phyloP scores from a whole-genome alignment of 1,140 invertebrate species.

The Mesaphorura yosii region DNA sequence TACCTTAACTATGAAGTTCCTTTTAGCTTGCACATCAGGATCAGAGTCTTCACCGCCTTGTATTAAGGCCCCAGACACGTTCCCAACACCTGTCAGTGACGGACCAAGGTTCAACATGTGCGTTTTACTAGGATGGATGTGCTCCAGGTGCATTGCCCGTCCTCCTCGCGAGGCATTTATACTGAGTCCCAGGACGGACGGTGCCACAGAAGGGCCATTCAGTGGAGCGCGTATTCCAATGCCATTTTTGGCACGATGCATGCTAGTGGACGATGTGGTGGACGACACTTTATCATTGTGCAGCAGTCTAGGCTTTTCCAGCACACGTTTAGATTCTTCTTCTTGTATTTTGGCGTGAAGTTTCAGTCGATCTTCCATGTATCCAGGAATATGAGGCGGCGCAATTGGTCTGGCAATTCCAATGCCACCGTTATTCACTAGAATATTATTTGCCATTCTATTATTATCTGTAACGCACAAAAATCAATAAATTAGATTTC shows the following conservation, averaged over 20 bases:
- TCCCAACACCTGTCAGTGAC: not conserved
- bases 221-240: too few relatives aligned
- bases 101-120: not conserved
- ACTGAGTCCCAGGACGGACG: not conserved
- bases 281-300: conserved; percentile 7
- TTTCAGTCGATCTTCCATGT: conserved; percentile 24
- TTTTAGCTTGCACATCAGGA: conserved; percentile 44
- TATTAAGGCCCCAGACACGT: conserved; percentile 1
- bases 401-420: conserved; percentile 15
- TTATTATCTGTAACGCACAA: too few relatives aligned
- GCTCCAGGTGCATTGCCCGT: not conserved
- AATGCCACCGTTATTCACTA: too few relatives aligned
- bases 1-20: too few relatives aligned
- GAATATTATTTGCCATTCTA: too few relatives aligned
- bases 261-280: conserved; percentile 4
- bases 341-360: conserved; percentile 26
- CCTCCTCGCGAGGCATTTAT: not conserved
- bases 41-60: conserved; percentile 49
- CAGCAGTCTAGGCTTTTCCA: conserved; percentile 26
- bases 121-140: too few relatives aligned
- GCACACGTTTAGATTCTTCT: conserved; percentile 13
- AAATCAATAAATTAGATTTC: too few relatives aligned
- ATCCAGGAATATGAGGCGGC: conserved; percentile 9
- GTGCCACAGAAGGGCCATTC: not conserved
- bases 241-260: not conserved